Evolutionary conservation across 2,888 invertebrate genomes (phyloP).

Genomic region (Volucella bombylans): DNA sequence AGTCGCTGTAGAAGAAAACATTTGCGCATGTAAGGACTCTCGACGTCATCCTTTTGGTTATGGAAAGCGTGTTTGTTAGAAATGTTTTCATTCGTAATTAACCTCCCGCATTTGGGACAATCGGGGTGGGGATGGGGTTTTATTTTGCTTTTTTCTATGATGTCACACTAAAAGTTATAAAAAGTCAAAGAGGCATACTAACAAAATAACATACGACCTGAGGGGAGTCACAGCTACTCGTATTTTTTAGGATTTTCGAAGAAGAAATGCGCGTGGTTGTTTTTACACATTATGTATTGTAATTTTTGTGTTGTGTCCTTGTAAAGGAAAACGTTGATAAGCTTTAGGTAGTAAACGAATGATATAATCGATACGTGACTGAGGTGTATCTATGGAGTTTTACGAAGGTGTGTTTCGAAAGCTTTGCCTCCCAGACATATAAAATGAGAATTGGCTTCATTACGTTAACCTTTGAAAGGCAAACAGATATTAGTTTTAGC

Average conservation of each 20-base stretch:
- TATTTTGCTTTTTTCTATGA: constrained; percentile 6
- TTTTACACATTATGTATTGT: no score
- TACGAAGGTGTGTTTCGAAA: not conserved
- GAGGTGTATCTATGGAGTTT: constrained; percentile 5
- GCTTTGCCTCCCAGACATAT: no score
- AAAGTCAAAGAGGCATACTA: constrained; percentile 24
- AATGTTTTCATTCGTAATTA: constrained; percentile 67
- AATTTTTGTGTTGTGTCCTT: constrained; percentile 20
- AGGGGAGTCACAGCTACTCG: constrained; percentile 23
- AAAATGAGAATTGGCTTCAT: no score
- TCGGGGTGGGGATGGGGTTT: not conserved
- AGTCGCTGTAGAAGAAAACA: constrained; percentile 13
- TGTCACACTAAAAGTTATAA: constrained; percentile 38
- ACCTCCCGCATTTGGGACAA: constrained; percentile 22
- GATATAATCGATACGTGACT: constrained; percentile 45
- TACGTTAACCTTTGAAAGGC: no score
- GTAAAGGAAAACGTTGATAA: constrained; percentile 48
- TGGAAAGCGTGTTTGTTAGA: constrained; percentile 25
- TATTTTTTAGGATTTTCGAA: constrained; percentile 55
- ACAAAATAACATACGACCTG: not conserved
- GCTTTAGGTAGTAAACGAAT: constrained; percentile 16
- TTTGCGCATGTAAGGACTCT: constrained; percentile 58
- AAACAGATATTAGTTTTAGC: no score
- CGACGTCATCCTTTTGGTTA: constrained; percentile 59
- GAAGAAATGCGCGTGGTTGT: constrained; percentile 34